Evolutionary conservation across 1,140 invertebrate genomes (phyloP), one percentile per base, ranked within the genome.

Genomic region (Brachionus sp.): DNA sequence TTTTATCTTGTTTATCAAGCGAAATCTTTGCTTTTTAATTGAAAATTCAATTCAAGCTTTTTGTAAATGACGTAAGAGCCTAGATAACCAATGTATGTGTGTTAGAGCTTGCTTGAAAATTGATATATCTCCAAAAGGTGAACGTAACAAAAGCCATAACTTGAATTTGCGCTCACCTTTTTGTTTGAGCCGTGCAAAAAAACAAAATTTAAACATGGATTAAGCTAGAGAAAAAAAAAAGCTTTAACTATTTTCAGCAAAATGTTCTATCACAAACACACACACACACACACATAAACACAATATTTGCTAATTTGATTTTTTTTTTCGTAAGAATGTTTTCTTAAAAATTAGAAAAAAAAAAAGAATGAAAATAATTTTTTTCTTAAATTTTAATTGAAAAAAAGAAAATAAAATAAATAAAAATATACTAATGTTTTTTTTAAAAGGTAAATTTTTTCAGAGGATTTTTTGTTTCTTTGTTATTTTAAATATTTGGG

Each of bases 21-120:
- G 9, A 57, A 57, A 33, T 66, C 33, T 66, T 23, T 66, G 13
- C 16, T 33, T 12, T 64, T 66, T 66, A 66, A 66, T 66, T 66
- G 29, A 66, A 66, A 66, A 66, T 66, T 66, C 64, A 66, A 66
- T 66, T 66, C 64, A 66, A 66, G 64, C 64, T 66, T 66, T 66
- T 29, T 2, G 29, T 66, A n/a, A 37, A 12, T 66, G 64, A 66
- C 64, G 64, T 66, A 66, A 66, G 64, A 66, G 29, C 0, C 25
- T 10, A 66, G 64, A 66, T 66, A 66, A 66, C 64, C 64, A 66
- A 57, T 23, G 50, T 57, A 5, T 57, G 6, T 42, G 39, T 13
- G 39, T 13, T 13, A 19, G 19, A 57, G 50, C 50, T 57, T 57
- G 50, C 50, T 57, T 66, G 64, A 66, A 66, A 66, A 66, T 66